phyloP scores from a whole-genome alignment of 2,797 vertebrate genomes.

The Hydrolagus colliei region DNA sequence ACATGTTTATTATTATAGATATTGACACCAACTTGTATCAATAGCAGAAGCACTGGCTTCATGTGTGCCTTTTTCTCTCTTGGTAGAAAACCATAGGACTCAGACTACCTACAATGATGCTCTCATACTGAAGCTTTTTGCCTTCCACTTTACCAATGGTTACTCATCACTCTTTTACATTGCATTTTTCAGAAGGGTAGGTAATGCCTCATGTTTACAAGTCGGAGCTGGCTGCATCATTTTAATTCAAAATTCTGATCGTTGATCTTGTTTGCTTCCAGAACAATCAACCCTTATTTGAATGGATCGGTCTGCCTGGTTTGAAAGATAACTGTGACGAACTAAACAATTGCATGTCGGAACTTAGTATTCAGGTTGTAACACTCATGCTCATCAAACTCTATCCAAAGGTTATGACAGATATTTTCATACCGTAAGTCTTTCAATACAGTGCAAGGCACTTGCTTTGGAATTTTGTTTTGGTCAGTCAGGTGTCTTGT shows the following conservation, averaged over 20 bases:
- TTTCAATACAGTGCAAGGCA: neutral
- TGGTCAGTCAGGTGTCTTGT: neutral
- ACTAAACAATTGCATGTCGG: conserved; percentile 31
- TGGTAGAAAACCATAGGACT: conserved; percentile 32
- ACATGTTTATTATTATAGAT: too few relatives aligned
- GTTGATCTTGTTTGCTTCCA: conserved; percentile 9
- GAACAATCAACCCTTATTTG: conserved; percentile 27
- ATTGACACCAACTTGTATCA: neutral
- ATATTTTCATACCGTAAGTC: conserved; percentile 30
- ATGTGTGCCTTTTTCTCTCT: neutral
- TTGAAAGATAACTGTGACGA: conserved; percentile 25
- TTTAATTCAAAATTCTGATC: neutral
- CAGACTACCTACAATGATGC: conserved; percentile 29
- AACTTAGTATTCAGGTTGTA: conserved; percentile 25
- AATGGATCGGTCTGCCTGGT: conserved; percentile 16
- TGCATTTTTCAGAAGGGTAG: conserved; percentile 31
- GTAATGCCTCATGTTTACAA: neutral
- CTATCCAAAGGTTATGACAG: neutral
- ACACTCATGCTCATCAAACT: conserved; percentile 30
- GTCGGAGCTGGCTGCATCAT: neutral
- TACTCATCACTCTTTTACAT: conserved; percentile 31
- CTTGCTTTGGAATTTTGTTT: conserved; percentile 1
- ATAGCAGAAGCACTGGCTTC: neutral
- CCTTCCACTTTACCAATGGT: conserved; percentile 32
- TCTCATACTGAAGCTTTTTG: conserved; percentile 31